These are phyloP conservation scores for Drosophila setifemur DNA, from an alignment of 1,140 invertebrate genomes.

Conservation along the genomic window DNA sequence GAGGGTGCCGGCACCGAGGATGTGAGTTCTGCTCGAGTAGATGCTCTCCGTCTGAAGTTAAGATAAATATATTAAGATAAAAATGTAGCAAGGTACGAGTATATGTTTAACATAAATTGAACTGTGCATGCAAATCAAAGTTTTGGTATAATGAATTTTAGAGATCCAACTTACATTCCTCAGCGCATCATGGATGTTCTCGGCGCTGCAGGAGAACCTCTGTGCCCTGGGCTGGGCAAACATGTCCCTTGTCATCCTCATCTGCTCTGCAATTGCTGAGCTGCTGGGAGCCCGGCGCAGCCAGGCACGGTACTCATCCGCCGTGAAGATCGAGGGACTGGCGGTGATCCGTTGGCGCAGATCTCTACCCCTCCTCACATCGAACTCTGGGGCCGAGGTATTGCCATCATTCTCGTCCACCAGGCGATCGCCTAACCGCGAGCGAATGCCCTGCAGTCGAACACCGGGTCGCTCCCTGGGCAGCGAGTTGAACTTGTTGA, in stretches of 20 bases:
- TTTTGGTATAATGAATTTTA: too few relatives aligned
- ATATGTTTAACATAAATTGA: background rate
- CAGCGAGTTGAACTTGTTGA: constrained; percentile 88
- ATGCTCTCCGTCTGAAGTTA: constrained; percentile 85
- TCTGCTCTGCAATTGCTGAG: constrained; percentile 94
- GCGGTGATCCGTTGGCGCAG: constrained; percentile 72
- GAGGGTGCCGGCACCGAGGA: constrained; percentile 83
- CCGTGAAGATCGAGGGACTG: constrained; percentile 89
- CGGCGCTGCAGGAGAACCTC: constrained; percentile 93
- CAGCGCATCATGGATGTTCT: constrained; percentile 92
- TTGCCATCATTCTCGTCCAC: constrained; percentile 92
- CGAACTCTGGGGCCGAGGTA: constrained; percentile 91
- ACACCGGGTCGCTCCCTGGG: constrained; percentile 88
- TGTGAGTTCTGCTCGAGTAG: constrained; percentile 83
- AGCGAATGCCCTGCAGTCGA: constrained; percentile 70
- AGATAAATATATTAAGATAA: background rate
- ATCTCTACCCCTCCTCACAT: constrained; percentile 85
- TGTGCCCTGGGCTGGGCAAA: constrained; percentile 86
- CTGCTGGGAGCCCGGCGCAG: constrained; percentile 94
- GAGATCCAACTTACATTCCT: constrained; percentile 86
- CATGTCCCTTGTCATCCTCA: constrained; percentile 88
- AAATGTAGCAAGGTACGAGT: background rate
- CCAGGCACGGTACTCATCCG: constrained; percentile 95
- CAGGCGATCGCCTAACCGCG: constrained; percentile 81
- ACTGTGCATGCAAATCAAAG: too few relatives aligned